Evolutionary conservation across 2,888 invertebrate species (phyloP), one percentile per base, ranked within the genome.

Genomic region (Eulithis prunata): DNA sequence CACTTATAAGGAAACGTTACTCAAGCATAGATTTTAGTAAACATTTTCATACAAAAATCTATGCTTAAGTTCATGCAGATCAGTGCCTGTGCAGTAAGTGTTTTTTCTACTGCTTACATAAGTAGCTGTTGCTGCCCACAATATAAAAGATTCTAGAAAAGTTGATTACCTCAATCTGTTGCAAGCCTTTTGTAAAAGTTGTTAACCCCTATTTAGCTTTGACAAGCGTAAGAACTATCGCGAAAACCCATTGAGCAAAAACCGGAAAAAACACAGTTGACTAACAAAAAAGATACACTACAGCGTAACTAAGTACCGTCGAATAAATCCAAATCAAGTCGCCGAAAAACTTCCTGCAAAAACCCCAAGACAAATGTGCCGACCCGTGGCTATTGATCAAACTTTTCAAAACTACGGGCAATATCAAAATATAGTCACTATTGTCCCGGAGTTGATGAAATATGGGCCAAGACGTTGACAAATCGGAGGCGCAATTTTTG

Each of bases 361-460:
- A 76, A 75, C 78, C 21, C 61, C 76, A 74, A 83, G 77, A 81
- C 82, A 83, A 83, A 83, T 79, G 76, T 74, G 73, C 76, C 80
- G 81, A 82, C 83, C 82, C 77, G 73, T 69, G 66, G 81, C 83
- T 80, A 91, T 91, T 88, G 84, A 90, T 91, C 91, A 90, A 85
- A 80, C 76, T 82, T 79, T 84, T 86, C 82, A 85, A 88, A 90
- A 88, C 87, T 88, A 83, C 63, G 79, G 81, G 83, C 86, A 86
- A 88, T 88, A 89, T 91, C 89, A 90, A 90, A 91, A 90, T 86
- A 86, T 90, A 91, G 90, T 91, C 88, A 90, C 90, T 81, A 90
- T 91, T 92, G 91, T 91, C 86, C 87, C 82, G 74, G n/a, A 74
- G 73, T 84, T 87, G 89, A 90, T 91, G 91, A 92, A 90, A 92